Base-by-base conservation (phyloP, 2,888 invertebrate genomes). In the Tetrapedia diversipes region DNA sequence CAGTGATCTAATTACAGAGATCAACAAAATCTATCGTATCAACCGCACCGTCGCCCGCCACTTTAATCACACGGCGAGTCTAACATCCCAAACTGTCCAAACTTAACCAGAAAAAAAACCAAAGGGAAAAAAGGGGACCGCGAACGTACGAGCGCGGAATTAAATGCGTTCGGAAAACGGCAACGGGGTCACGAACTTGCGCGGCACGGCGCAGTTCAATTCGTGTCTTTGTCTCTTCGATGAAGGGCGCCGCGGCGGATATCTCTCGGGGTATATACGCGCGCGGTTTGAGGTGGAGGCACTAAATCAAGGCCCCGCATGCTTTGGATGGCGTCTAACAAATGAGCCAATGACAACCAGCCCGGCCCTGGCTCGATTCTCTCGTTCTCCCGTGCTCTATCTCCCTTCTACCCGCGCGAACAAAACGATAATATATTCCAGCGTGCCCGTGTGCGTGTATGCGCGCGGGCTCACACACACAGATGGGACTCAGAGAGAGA, bases 301-400 rank as follows among this genome's bases (percentile, higher is more conserved):
- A 91, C 89, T 91, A 91, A 91, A 91, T 91, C 91, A 91, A 91
- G 91, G 89, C 89, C 91, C 90, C 90, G 91, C 91, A 91, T 91
- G 91, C 91, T 91, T 91, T 90, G 90, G 91, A 91, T 91, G 91
- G 91, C 91, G 88, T 90, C 90, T 91, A 91, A 91, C 91, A 91
- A 91, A 91, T 91, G 91, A 91, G 91, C 90, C 91, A 91, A 91
- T 91, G 91, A 91, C 91, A 91, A 90, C 90, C 90, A 89, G 86
- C 91, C 89, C 88, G 87, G 85, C 86, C 68, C 82, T 84, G 81
- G 79, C 82, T 83, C 82, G 75, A 80, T 77, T 81, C 84, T 81
- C 80, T 75, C 81, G 81, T 83, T 73, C 82, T 79, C 84, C 60
- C 70, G 70, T 76, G 80, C 79, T 83, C 81, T 75, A 80, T 81